phyloP scores from a whole-genome alignment of 2,888 invertebrate genomes.

The Sphaerophoria rueppellii region DNA sequence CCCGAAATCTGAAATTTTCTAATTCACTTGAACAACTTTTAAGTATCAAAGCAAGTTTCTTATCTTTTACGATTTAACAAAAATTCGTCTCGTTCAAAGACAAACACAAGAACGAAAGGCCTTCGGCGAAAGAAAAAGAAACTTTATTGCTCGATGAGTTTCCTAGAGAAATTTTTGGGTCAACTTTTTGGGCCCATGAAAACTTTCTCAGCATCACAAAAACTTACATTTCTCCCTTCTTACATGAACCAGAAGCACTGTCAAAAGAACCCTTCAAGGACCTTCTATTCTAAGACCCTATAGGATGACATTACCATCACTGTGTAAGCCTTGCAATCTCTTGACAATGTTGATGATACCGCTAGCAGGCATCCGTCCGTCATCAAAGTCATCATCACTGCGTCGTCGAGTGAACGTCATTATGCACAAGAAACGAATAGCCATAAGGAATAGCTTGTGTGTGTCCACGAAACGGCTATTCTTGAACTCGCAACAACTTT shows the following conservation, averaged over 20 bases:
- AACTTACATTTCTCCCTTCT: neutral
- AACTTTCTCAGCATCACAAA: slow-evolving; percentile 11
- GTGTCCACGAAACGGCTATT: neutral
- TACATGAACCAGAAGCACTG: slow-evolving; percentile 19
- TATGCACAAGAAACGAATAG: slow-evolving; percentile 42
- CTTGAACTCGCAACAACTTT: slow-evolving; percentile 25
- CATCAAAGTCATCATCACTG: neutral
- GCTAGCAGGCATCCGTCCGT: slow-evolving; percentile 33
- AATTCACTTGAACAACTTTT: no score
- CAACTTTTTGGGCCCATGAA: slow-evolving; percentile 23
- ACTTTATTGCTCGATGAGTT: slow-evolving; percentile 7
- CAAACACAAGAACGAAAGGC: slow-evolving; percentile 16
- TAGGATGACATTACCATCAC: slow-evolving; percentile 41
- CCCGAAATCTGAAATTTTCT: no score
- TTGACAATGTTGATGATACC: slow-evolving; percentile 59
- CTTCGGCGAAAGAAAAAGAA: slow-evolving; percentile 12
- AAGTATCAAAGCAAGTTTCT: no score
- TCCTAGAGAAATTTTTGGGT: slow-evolving; percentile 11
- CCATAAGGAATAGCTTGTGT: slow-evolving; percentile 45
- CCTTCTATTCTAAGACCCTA: no score
- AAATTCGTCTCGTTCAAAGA: neutral
- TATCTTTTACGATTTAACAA: no score
- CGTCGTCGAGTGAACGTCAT: slow-evolving; percentile 34
- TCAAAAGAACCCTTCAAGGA: slow-evolving; percentile 21
- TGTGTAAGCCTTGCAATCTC: slow-evolving; percentile 28